These are phyloP conservation scores for Venturia canescens DNA, from an alignment of 1,140 invertebrate genomes.

Conservation along the genomic window DNA sequence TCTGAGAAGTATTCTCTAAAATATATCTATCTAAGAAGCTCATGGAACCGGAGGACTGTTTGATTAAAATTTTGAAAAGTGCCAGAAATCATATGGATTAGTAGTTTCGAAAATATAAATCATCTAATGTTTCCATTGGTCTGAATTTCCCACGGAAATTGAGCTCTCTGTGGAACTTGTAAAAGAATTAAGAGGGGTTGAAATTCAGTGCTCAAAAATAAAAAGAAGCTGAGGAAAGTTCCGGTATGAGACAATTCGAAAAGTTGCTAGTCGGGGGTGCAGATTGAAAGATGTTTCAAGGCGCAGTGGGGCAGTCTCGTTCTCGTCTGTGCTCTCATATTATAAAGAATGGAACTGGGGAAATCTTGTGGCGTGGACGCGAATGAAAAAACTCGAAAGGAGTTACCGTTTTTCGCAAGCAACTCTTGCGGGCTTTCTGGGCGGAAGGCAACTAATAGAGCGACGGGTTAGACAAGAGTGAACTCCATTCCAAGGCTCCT, in stretches of 20 bases:
- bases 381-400: constrained; percentile 69
- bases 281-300: not conserved
- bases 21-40: too few relatives aligned
- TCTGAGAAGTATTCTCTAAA: too few relatives aligned
- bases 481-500: constrained; percentile 18
- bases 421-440: constrained; percentile 31
- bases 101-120: too few relatives aligned
- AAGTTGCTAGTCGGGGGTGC: constrained; percentile 2
- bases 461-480: constrained; percentile 45
- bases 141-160: too few relatives aligned
- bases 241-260: not conserved
- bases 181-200: too few relatives aligned
- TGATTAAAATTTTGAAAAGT: too few relatives aligned
- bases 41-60: too few relatives aligned
- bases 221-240: too few relatives aligned
- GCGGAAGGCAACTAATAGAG: constrained; percentile 33
- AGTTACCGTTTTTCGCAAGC: constrained; percentile 44
- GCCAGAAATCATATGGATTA: too few relatives aligned
- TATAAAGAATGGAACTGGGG: not conserved
- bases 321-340: not conserved
- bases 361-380: not conserved
- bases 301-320: not conserved
- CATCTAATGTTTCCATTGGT: too few relatives aligned
- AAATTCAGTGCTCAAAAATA: too few relatives aligned
- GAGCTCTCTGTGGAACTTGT: too few relatives aligned